Conservation (phyloP, 2,888 invertebrate species). For the Perithous albicinctus region DNA sequence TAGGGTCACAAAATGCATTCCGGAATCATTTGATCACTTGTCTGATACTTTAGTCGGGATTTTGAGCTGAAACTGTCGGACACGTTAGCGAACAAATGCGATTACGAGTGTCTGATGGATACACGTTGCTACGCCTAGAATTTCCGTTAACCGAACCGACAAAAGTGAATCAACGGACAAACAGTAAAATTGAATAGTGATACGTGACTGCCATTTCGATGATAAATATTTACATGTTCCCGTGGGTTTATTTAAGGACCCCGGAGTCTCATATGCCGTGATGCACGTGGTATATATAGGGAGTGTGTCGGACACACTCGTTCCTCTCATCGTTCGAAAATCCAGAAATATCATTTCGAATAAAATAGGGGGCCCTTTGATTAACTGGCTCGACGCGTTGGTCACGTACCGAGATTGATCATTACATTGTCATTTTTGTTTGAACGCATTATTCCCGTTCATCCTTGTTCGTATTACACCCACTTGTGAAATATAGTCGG, state of each 20-base stretch:
- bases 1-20: not conserved
- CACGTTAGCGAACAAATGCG: not conserved
- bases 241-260: constrained; percentile 65
- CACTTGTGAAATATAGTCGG: not conserved
- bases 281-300: constrained; percentile 14
- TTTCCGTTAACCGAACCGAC: constrained; percentile 36
- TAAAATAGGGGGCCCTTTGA: constrained; percentile 58
- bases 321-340: constrained; percentile 46
- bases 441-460: not conserved
- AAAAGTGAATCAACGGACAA: constrained; percentile 53
- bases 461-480: not conserved
- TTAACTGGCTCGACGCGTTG: constrained; percentile 32
- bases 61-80: not conserved
- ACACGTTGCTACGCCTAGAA: not conserved
- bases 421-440: constrained; percentile 11
- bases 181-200: constrained; percentile 56
- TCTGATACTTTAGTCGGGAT: constrained; percentile 1
- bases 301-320: constrained; percentile 27
- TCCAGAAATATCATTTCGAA: constrained; percentile 63
- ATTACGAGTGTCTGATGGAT: not conserved
- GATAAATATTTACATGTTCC: constrained; percentile 70
- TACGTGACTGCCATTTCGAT: constrained; percentile 62
- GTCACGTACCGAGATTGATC: constrained; percentile 8
- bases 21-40: not conserved
- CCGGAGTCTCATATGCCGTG: constrained; percentile 17